Evolutionary conservation across 2,888 invertebrate species (phyloP), one percentile per base, ranked within the genome.

Genomic region (Arrhopalites spinosus): DNA sequence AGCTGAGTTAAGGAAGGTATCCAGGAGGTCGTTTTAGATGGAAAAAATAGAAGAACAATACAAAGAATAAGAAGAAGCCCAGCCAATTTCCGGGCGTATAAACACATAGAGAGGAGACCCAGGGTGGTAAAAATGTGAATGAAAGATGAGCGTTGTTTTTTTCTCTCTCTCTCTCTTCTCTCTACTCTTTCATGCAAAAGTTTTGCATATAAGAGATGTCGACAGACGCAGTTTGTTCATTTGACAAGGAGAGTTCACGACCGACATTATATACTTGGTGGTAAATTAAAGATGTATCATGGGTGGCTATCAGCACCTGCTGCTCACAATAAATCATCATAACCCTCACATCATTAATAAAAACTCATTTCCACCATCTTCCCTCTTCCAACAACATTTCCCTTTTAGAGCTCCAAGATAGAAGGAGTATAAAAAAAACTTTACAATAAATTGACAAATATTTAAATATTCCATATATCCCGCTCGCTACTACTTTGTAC

Each of bases 301-400:
- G 36, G 29, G 29, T 64, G 30, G 30, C 30, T 30, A 64, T 64
- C 64, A 64, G 29, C 64, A 64, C 64, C 29, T 64, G 64, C 36
- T 64, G 29, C 29, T n/a, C 30, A n/a, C 64, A 29, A 64, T 64
- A 64, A 64, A 64, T 64, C 64, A 64, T 30, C 5, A 36, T 36
- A 36, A 36, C 36, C 36, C 36, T 36, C 36, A 36, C 36, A 36
- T 36, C 36, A 36, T 36, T 36, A 36, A 36, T 36, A 36, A 36
- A 36, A 7, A 36, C 36, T 11, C 36, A 36, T 36, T 36, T 36
- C 36, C 36, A 61, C 15, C n/a, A 17, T 30, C 2, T 59, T 23
- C 20, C 59, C 20, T 59, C 25, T 8, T 23, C 8, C n/a, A 20
- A 25, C 23, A 59, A 59, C 25, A 8, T 20, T 59, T 23, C 59